Base-by-base conservation (phyloP, 2,888 invertebrate genomes). In the Shargacucullia verbasci region DNA sequence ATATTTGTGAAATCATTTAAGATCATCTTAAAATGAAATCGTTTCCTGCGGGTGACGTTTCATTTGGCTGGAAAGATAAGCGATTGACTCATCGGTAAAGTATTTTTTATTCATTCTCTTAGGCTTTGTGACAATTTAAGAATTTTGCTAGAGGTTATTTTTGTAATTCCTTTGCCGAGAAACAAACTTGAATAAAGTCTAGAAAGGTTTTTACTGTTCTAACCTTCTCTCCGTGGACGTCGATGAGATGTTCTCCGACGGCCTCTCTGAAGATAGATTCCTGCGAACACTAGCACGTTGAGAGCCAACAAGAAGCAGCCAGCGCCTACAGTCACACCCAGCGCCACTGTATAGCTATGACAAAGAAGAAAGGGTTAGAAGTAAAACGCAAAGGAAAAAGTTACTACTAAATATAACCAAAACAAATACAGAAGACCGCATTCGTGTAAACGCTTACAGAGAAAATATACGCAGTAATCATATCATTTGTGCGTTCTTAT, bases 281-380 rank as follows among this genome's bases (percentile, higher is more conserved):
- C 97, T 1, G 97, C 97, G 80, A 97, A 97, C 69, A 97, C 97
- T 58, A 97, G 88, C 92, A 96, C 95, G 85, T 97, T 96, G 20
- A 97, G 93, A 1, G 96, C 95, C 15, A 97, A 89, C 27, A 97
- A 94, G 69, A 96, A 95, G 83, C 96, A 96, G 11, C 96, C 97
- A 0, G 97, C 96, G 8, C 96, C 96, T 8, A 96, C 96, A 3
- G 97, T 97, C 67, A 97, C 96, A 0, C 97, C 97, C 46, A 97
- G 92, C 2, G 97, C 97, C 39, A 97, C 96, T 2, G 97, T 96
- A 80, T 97, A 97, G 78, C 96, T 96, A 84, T 82, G 11, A 35
- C 5, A 50, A 50, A 43, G 12, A 29, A 40, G 33, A 12, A 8
- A 20, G 20, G 20, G 20, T 20, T 4, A 3, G 20, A 3, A 20